Percentiles rank a stretch among this genome's conserved stretches.
Evolutionary conservation across 2,797 vertebrate species (phyloP).

Genomic region (Sciaenops ocellatus): DNA sequence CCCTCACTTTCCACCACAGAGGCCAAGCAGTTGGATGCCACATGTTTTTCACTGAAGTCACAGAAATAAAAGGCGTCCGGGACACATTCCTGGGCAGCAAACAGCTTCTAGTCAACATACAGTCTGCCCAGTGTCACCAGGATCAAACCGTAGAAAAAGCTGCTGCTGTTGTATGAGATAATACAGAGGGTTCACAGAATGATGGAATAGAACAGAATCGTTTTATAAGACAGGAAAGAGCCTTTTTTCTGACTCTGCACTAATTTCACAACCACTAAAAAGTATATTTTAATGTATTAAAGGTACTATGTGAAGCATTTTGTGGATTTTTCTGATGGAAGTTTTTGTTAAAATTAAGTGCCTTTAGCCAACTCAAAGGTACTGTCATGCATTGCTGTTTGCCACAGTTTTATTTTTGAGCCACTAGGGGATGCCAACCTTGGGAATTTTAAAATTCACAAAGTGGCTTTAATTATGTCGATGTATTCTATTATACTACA

Average conservation of each 20-base stretch:
- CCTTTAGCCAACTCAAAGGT: not conserved
- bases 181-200: not conserved
- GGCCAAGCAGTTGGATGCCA: slow-evolving; percentile 46
- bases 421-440: not conserved
- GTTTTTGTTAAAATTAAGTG: not conserved
- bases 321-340: not conserved
- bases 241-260: not conserved
- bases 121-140: not conserved
- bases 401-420: not conserved
- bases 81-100: slow-evolving; percentile 36
- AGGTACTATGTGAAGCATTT: not conserved
- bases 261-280: not conserved
- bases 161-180: not conserved
- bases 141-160: not conserved
- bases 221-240: not conserved
- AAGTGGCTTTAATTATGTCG: not conserved
- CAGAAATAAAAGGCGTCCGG: slow-evolving; percentile 37
- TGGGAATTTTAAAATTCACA: not conserved
- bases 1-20: slow-evolving; percentile 60
- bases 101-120: slow-evolving; percentile 32
- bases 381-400: not conserved
- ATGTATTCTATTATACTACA: not conserved
- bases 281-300: not conserved
- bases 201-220: not conserved
- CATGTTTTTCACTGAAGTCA: slow-evolving; percentile 59